Percentiles rank a stretch among this genome's conserved stretches.
Evolutionary conservation across 2,888 invertebrate species (phyloP).

Genomic region (Reticulitermes lucifugus): DNA sequence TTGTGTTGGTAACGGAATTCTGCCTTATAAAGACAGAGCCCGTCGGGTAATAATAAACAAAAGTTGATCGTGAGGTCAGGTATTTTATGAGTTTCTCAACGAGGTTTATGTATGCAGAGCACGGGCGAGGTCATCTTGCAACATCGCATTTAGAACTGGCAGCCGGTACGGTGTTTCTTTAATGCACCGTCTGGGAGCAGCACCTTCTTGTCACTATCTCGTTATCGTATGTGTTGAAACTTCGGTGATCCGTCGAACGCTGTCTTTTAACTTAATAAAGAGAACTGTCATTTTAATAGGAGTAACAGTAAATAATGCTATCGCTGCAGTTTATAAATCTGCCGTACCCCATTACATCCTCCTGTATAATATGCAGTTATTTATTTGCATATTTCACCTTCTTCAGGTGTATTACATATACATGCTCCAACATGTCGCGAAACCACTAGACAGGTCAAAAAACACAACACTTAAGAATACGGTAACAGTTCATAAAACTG

Average conservation of each 20-base stretch:
- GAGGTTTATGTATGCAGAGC: slow-evolving; percentile 41
- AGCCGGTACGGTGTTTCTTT: slow-evolving; percentile 48
- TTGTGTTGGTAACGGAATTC: not conserved
- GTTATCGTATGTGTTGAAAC: slow-evolving; percentile 25
- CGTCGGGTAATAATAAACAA: not conserved
- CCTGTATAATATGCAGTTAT: no score
- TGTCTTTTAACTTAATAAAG: slow-evolving; percentile 5
- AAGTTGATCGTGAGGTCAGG: slow-evolving; percentile 14
- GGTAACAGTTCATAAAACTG: no score
- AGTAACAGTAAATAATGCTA: no score
- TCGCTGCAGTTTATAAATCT: no score
- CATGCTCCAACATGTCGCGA: no score
- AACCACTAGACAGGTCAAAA: no score
- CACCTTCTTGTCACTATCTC: slow-evolving; percentile 48
- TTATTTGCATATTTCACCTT: no score
- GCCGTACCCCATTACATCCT: no score
- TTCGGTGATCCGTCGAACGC: not conserved
- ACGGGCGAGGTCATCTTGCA: slow-evolving; percentile 54
- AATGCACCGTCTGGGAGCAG: slow-evolving; percentile 51
- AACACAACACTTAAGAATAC: no score
- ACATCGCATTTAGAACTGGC: slow-evolving; percentile 50
- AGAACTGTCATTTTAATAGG: not conserved
- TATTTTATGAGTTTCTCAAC: slow-evolving; percentile 25
- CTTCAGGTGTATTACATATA: no score
- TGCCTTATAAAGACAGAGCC: not conserved